Conservation (phyloP, 2,113 vertebrate species). For the Drymodes brunneopygia region DNA sequence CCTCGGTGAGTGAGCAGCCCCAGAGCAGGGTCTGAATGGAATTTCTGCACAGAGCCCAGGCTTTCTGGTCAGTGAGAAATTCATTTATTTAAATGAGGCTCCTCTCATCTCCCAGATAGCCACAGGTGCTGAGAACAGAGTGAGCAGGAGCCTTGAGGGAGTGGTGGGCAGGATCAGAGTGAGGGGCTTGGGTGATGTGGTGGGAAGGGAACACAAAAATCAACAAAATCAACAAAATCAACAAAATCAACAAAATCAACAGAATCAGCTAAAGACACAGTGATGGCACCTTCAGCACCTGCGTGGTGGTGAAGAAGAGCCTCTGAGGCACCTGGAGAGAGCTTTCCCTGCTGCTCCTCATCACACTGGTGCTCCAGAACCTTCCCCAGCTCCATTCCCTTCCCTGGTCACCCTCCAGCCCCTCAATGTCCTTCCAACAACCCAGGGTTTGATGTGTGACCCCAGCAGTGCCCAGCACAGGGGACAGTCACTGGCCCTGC, state of each 20-base stretch:
- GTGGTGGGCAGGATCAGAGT: neutral
- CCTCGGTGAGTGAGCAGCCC: neutral
- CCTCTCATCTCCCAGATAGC: neutral
- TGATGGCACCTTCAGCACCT: neutral
- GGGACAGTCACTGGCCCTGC: neutral
- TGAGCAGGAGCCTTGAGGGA: neutral
- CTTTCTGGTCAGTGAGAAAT: neutral
- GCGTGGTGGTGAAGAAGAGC: fast-evolving
- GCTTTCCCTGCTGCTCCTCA: neutral
- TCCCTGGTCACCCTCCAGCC: neutral
- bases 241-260: no score
- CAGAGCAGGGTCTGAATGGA: neutral
- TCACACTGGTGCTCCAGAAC: neutral
- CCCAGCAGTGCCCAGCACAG: neutral
- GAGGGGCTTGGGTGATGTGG: neutral
- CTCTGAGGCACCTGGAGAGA: neutral
- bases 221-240: no score
- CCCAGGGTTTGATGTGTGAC: neutral
- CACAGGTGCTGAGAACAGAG: neutral
- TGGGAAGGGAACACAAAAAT: neutral
- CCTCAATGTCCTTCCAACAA: neutral
- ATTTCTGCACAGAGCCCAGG: neutral
- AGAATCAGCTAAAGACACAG: fast-evolving
- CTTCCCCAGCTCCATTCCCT: neutral
- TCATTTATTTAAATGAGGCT: neutral